These are phyloP conservation scores for Drosophila antonietae DNA, from an alignment of 2,888 invertebrate species.

Conservation along the genomic window DNA sequence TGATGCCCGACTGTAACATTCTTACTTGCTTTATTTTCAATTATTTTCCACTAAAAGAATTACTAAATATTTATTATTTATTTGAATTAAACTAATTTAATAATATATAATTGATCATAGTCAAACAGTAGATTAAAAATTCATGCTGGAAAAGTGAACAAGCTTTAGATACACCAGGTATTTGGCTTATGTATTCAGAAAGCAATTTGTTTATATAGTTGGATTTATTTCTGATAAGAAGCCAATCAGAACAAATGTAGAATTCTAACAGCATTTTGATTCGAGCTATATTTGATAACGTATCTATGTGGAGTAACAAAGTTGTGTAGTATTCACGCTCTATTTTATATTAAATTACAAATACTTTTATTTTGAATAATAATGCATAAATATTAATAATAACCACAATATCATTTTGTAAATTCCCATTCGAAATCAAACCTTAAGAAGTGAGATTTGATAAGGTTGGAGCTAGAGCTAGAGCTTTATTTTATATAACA, in stretches of 20 bases:
- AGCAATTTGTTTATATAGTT: neutral
- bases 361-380: neutral
- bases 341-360: neutral
- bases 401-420: neutral
- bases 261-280: neutral
- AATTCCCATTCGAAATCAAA: neutral
- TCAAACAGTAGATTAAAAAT: no score
- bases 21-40: no score
- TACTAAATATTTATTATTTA: neutral
- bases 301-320: neutral
- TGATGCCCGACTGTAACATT: no score
- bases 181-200: neutral
- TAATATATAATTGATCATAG: no score
- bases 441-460: neutral
- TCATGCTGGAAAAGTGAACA: no score
- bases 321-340: neutral
- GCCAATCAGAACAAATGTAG: no score
- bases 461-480: neutral
- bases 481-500: neutral
- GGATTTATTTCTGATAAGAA: neutral
- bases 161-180: neutral
- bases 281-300: neutral
- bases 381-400: neutral
- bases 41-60: no score
- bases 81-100: no score